phyloP scores from a whole-genome alignment of 1,140 invertebrate genomes.

The Melitaea cinxia region DNA sequence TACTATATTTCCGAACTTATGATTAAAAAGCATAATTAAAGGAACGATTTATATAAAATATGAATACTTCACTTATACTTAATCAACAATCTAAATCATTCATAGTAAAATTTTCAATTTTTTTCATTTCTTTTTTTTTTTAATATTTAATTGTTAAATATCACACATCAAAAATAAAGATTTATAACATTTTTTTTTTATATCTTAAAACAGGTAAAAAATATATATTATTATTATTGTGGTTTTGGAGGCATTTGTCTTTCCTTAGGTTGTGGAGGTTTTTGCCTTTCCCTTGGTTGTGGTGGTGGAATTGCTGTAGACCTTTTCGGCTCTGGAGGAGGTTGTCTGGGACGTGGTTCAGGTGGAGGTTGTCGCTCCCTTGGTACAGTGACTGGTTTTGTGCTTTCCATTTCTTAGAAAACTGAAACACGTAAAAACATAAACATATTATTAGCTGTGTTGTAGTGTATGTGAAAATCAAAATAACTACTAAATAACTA shows the following conservation, averaged over 20 bases:
- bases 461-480: too few relatives aligned
- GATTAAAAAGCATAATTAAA: too few relatives aligned
- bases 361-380: slow-evolving; percentile 47
- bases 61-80: too few relatives aligned
- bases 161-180: too few relatives aligned
- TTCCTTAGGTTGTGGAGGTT: slow-evolving; percentile 42
- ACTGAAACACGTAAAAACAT: neutral
- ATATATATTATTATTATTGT: slow-evolving; percentile 4
- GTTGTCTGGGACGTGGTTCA: slow-evolving; percentile 46
- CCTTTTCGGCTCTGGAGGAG: slow-evolving; percentile 51
- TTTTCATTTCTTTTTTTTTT: too few relatives aligned
- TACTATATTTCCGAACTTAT: too few relatives aligned
- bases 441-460: neutral
- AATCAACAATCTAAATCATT: too few relatives aligned
- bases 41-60: too few relatives aligned
- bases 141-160: too few relatives aligned
- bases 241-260: slow-evolving; percentile 39
- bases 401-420: slow-evolving; percentile 12
- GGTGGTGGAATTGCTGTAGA: slow-evolving; percentile 44
- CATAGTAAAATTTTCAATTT: too few relatives aligned
- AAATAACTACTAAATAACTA: too few relatives aligned
- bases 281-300: slow-evolving; percentile 48
- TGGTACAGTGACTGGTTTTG: slow-evolving; percentile 38
- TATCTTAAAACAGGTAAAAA: neutral
- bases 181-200: neutral